phyloP scores from a whole-genome alignment of 1,140 invertebrate species.

The Chelonus insularis region DNA sequence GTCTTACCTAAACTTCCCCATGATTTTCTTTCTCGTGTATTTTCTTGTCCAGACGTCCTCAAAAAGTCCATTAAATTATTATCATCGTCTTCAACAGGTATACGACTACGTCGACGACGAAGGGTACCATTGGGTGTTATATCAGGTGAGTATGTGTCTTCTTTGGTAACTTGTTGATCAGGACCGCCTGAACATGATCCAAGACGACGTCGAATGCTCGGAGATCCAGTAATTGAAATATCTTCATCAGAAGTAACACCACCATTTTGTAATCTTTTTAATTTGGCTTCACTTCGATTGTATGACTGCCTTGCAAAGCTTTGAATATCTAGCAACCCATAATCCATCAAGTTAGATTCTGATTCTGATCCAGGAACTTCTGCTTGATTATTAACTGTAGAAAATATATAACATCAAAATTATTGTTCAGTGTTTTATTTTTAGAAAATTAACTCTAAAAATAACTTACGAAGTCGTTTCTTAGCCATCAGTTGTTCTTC shows the following conservation, averaged over 20 bases:
- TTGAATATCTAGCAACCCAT: constrained; percentile 72
- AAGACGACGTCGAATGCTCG: constrained; percentile 68
- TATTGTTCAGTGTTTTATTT: no score
- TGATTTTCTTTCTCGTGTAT: constrained; percentile 77
- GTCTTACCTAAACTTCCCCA: constrained; percentile 83
- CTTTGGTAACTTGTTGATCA: constrained; percentile 61
- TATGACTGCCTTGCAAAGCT: constrained; percentile 63
- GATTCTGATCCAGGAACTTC: constrained; percentile 75
- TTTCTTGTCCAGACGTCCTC: constrained; percentile 73
- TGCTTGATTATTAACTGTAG: constrained; percentile 66
- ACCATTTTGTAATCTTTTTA: constrained; percentile 60
- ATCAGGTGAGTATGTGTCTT: constrained; percentile 77
- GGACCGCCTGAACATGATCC: constrained; percentile 66
- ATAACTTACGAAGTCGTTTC: constrained; percentile 64
- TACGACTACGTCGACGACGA: constrained; percentile 75
- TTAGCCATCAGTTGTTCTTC: constrained; percentile 76
- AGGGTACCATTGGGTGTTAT: constrained; percentile 88
- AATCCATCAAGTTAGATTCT: constrained; percentile 73
- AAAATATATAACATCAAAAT: constrained; percentile 20
- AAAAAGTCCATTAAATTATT: constrained; percentile 85
- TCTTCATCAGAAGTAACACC: constrained; percentile 66
- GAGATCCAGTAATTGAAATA: constrained; percentile 68
- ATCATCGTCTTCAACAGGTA: constrained; percentile 83
- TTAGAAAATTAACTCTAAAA: constrained; percentile 29
- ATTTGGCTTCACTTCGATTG: constrained; percentile 56